Conservation (phyloP, 2,113 vertebrate genomes). For the Dromas ardeola region DNA sequence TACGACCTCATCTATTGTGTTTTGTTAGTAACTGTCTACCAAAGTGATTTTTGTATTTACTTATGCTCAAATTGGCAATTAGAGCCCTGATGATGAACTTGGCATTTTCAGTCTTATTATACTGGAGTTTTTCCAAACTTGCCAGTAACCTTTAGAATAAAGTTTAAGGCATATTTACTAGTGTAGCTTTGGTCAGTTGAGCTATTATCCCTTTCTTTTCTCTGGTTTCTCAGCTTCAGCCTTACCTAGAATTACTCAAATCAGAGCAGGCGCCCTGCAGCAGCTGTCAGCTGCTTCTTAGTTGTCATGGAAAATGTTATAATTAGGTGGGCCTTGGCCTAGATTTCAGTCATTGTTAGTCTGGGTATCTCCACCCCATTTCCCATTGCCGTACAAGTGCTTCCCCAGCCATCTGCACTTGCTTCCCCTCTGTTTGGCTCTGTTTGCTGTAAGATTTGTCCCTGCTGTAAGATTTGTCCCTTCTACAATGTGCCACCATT, state of each 20-base stretch:
- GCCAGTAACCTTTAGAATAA: neutral
- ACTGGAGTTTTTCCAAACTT: neutral
- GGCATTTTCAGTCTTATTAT: neutral
- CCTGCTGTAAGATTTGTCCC: neutral
- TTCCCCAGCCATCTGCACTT: neutral
- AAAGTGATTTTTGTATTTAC: neutral
- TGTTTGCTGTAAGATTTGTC: neutral
- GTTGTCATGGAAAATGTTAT: conserved; percentile 28
- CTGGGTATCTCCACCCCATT: neutral
- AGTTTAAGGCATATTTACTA: neutral
- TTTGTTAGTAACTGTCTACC: neutral
- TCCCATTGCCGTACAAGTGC: neutral
- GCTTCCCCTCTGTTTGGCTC: neutral
- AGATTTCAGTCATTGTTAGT: neutral
- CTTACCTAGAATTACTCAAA: neutral
- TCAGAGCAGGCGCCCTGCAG: neutral
- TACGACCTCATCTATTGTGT: neutral
- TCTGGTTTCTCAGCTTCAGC: neutral
- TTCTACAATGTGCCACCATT: neutral
- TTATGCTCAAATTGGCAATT: neutral
- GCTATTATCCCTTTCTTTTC: neutral
- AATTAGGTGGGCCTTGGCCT: conserved; percentile 18
- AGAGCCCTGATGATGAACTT: neutral
- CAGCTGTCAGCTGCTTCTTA: conserved; percentile 35
- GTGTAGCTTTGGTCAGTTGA: neutral